Conservation (phyloP, 1,140 invertebrate genomes). For the Aphelinus certus region DNA sequence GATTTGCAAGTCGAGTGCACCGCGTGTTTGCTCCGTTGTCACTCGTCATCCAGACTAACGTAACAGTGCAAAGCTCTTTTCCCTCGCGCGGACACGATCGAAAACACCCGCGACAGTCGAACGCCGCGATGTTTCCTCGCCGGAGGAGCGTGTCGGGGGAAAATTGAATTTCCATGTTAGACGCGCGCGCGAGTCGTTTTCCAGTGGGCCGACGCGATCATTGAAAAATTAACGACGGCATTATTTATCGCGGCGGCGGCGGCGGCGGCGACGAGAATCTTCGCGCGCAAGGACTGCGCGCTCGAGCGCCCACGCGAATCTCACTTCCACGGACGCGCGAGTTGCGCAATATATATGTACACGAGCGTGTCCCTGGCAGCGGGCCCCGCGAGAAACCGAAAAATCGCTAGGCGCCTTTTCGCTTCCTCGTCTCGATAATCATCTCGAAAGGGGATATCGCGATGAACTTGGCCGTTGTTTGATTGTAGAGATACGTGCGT, state of each 20-base stretch:
- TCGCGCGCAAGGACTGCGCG: slow-evolving; percentile 20
- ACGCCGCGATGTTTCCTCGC: no score
- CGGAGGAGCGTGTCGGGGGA: neutral
- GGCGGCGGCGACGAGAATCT: slow-evolving; percentile 15
- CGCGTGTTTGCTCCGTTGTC: neutral
- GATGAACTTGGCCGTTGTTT: no score
- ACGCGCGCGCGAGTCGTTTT: slow-evolving; percentile 6
- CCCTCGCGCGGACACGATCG: no score
- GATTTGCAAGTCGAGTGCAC: no score
- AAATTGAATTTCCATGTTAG: slow-evolving; percentile 24
- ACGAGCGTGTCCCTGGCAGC: no score
- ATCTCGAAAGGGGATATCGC: no score
- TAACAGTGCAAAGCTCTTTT: no score
- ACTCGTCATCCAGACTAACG: neutral
- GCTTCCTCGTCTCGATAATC: neutral
- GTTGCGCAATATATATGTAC: no score
- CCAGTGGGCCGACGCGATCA: slow-evolving; percentile 8
- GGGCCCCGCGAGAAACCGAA: no score
- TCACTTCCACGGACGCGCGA: slow-evolving; percentile 12
- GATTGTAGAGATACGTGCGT: no score
- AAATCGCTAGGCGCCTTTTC: neutral
- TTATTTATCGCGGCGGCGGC: slow-evolving; percentile 15
- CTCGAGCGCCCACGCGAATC: slow-evolving; percentile 17
- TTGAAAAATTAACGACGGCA: slow-evolving; percentile 34
- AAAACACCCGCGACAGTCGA: no score